Conservation (phyloP, 2,888 invertebrate species). For the Tryphoninae sp. region DNA sequence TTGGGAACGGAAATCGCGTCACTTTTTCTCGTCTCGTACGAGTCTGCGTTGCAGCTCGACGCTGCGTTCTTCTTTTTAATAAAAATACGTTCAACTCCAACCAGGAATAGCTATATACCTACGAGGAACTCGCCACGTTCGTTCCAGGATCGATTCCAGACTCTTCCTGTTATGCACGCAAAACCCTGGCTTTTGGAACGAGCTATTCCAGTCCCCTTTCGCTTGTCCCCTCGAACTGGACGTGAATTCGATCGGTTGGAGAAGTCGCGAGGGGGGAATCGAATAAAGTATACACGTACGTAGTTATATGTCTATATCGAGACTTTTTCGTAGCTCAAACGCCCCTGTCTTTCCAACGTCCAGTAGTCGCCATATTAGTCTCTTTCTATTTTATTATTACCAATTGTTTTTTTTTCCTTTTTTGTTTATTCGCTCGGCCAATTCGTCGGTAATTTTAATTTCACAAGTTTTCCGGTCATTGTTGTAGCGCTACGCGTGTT, state of each 20-base stretch:
- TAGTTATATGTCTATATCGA: not conserved
- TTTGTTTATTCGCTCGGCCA: not conserved
- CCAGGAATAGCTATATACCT: not conserved
- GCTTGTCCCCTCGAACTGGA: not conserved
- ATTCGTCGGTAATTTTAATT: conserved; percentile 2
- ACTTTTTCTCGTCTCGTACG: not conserved
- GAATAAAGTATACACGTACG: not conserved
- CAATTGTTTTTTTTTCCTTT: not conserved
- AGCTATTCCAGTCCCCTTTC: not conserved
- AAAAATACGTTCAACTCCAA: conserved; percentile 18
- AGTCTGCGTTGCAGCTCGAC: not conserved
- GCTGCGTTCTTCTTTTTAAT: conserved; percentile 16
- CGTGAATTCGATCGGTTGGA: conserved; percentile 2
- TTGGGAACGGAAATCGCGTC: not conserved
- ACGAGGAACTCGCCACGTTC: conserved; percentile 45
- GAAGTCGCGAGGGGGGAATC: not conserved
- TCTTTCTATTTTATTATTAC: not conserved
- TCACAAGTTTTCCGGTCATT: conserved; percentile 32
- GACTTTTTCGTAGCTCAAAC: no score
- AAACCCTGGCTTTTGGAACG: not conserved
- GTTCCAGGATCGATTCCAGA: conserved; percentile 50
- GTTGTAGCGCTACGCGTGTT: not conserved
- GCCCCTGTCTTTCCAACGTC: no score
- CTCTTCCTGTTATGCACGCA: conserved; percentile 13
- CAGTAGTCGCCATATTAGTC: no score